Evolutionary conservation across 2,888 invertebrate species (phyloP), one percentile per base, ranked within the genome.

Genomic region (Erebia ligea): DNA sequence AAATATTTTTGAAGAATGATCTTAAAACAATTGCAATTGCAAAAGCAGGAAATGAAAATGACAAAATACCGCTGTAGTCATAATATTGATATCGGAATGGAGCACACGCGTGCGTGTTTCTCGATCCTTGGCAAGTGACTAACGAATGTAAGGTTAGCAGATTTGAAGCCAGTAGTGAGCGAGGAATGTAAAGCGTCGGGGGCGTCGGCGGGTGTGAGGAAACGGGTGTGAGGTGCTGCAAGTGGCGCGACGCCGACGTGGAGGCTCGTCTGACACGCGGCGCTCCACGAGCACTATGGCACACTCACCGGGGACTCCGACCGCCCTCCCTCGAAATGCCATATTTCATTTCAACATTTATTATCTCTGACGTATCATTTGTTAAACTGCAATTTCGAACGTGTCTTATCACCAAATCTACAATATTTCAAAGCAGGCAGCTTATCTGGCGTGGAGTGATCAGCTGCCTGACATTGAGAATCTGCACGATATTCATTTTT

Each of bases 161-260:
- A 74, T 74, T 70, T 63, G 68, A 73, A 80, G 77, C 78, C 81
- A 80, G 78, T 78, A 82, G 81, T 79, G 73, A 75, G 78, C 77
- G 82, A 82, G 84, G 88, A 88, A 86, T 86, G 85, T 86, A 80
- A 81, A 73, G 73, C 72, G 83, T 81, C 80, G 80, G 81, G 81
- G 81, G 83, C 81, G 84, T 81, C 74, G 80, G 81, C 82, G 82
- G 82, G 82, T 81, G 84, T 81, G 84, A 83, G 85, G 79, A 79
- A 81, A 75, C 80, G 83, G 68, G 71, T 63, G 62, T 72, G 74
- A 75, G 76, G 77, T 64, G 74, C 70, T 75, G 40, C 73, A 77
- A 68, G 90, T 90, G 91, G 91, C 91, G 91, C 89, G 91, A 89
- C 90, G 91, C 81, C 91, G 89, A 92, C 92, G 92, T 92, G 92